These are phyloP conservation scores for Paraescarpia echinospica DNA, from an alignment of 1,140 invertebrate species.

Conservation along the genomic window DNA sequence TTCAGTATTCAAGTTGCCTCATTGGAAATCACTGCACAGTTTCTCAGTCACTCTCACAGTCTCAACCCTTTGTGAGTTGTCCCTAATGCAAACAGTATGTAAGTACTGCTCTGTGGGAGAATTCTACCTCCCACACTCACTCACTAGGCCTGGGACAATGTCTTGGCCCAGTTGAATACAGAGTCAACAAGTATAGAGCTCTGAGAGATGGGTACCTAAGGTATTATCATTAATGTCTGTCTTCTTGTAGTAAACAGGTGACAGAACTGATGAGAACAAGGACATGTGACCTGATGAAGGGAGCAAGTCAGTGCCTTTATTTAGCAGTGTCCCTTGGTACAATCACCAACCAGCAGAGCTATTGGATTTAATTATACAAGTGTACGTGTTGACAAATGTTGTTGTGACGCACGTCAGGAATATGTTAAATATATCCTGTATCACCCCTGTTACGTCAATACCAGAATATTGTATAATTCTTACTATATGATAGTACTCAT, in stretches of 20 bases:
- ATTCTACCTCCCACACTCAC: background rate
- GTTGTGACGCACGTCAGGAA: background rate
- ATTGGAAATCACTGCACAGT: background rate
- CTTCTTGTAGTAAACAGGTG: background rate
- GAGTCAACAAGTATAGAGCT: background rate
- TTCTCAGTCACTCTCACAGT: background rate
- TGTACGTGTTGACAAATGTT: background rate
- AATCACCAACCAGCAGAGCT: background rate
- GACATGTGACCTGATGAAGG: background rate
- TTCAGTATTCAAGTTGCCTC: background rate
- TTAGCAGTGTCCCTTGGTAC: background rate
- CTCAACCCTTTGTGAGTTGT: background rate
- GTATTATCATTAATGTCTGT: background rate
- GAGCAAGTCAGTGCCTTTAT: background rate
- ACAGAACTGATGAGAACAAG: background rate
- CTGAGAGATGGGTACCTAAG: background rate
- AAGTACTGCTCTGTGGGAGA: background rate
- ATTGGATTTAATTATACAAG: background rate
- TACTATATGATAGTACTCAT: no score
- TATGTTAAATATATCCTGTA: background rate
- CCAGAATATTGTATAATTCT: no score
- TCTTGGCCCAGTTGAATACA: background rate
- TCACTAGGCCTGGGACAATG: background rate
- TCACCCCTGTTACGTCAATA: no score
- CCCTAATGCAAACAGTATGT: background rate